Base-by-base conservation (phyloP, 2,797 vertebrate species). In the Xenops minutus region DNA sequence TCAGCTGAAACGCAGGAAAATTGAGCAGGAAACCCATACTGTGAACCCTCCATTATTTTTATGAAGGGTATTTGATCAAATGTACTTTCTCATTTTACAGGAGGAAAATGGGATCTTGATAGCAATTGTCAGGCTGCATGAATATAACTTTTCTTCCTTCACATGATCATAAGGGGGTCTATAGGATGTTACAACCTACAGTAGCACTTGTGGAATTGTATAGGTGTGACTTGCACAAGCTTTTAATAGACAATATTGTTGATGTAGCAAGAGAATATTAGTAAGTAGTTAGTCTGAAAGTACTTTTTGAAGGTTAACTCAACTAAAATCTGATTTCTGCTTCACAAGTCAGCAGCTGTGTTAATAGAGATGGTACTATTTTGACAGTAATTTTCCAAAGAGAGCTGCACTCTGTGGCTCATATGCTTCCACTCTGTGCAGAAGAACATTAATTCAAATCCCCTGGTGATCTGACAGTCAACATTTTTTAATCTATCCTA, bases 371-470 rank as follows among this genome's bases (percentile, higher is more conserved):
- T 78, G 48, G 75, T 86, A 59, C 46, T 88, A 63, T 78, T 94
- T 95, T 91, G 89, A 91, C 76, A 92, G 92, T 90, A 91, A 81
- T 92, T 96, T 93, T 93, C 82, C 63, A 81, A 86, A 63, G 79
- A 89, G 66, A 63, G n/a, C 46, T 83, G 82, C 79, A 84, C 89
- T 77, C 52, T 69, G 39, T 67, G 52, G 54, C 82, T 91, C 72
- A 59, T 88, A 83, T 95, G 85, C 82, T 92, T 93, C 76, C 69
- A 90, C 88, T 81, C 63, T 59, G 51, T 93, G 76, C 62, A 86
- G 41, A 88, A 88, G 79, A 97, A 73, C 79, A 84, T 95, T 90
- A 84, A 94, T 90, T 92, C 76, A 81, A 90, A 94, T 88, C 69
- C 85, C 82, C 63, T 76, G 67, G 75, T 92, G 85, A 81, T 89